A percentile compares a stretch with the other conserved stretches of the same genome.
These are phyloP conservation scores for Panthera leo DNA, from an alignment of 2,113 vertebrate species.

Conservation along the genomic window DNA sequence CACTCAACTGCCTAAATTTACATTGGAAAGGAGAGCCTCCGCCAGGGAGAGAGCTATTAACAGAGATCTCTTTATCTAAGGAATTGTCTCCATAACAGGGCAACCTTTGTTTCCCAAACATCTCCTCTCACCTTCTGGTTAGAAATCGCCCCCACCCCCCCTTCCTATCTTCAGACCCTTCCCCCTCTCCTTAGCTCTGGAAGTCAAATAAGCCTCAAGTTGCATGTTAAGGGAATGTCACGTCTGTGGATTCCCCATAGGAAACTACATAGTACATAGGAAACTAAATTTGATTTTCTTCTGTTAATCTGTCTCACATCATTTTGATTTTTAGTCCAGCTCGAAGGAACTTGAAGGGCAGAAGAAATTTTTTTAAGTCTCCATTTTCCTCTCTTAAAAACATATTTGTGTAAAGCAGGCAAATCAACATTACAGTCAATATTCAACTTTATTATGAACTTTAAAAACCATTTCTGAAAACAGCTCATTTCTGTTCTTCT, in stretches of 20 bases:
- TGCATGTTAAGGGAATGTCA: background rate
- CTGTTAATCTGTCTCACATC: background rate
- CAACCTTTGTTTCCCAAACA: background rate
- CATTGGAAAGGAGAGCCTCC: background rate
- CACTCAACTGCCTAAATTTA: background rate
- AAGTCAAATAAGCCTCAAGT: background rate
- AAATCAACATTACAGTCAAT: background rate
- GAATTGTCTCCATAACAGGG: background rate
- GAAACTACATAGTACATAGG: background rate
- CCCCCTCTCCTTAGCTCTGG: background rate
- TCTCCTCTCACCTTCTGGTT: background rate
- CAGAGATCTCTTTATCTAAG: background rate
- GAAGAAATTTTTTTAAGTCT: background rate
- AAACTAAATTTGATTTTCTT: background rate
- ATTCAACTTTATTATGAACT: background rate
- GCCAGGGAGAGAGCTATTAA: background rate
- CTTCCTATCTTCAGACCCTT: background rate
- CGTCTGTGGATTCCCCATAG: background rate
- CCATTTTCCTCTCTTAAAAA: background rate
- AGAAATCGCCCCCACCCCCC: background rate
- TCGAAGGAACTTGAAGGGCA: background rate
- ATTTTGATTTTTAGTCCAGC: background rate
- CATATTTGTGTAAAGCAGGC: background rate
- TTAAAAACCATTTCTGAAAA: conserved; percentile 12
- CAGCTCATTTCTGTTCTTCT: conserved; percentile 15